Evolutionary conservation across 2,888 invertebrate genomes (phyloP), one percentile per base, ranked within the genome.

Genomic region (Hemicrepidius hirtus): DNA sequence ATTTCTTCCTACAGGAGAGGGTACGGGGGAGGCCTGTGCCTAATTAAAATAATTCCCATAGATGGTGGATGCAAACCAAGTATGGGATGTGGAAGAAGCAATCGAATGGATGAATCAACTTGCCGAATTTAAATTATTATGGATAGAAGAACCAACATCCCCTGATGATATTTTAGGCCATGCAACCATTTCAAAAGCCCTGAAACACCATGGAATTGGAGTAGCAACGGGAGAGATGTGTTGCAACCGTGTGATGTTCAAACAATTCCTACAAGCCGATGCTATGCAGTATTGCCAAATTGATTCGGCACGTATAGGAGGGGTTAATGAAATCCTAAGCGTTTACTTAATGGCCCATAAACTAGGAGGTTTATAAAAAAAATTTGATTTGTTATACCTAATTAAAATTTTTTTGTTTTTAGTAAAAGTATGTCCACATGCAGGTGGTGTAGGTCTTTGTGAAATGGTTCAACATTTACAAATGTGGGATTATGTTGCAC

Each of bases 211-310:
- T 44, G 93, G 92, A 7, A 95, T 97, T 75, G 94, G 93, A 2
- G 95, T 97, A 40, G 97, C 97, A 0, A 95, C 95, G 0, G 97
- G 97, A 0, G 97, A 97, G 87, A 94, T 95, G 93, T 96, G 96
- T 84, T 94, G 94, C 32, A 97, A 97, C 88, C 89, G 97, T 66
- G 93, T 97, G 0, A 92, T 97, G 89, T 97, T 97, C 88, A 97
- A 97, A 83, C 97, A 96, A 86, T 93, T 97, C 82, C 85, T 97
- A 21, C 94, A 95, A 85, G 90, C 93, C 13, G 91, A 90, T 21
- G 96, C 93, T 0, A 89, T 97, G 85, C 92, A 96, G 84, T 96
- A 90, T 86, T 97, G 96, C 82, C 97, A 97, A 88, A 94, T 97
- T 71, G 97, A 97, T 87, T 92, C 95, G 0, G 95, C 95, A 55